phyloP scores from a whole-genome alignment of 2,113 vertebrate species.

The Gnathonemus echidnorhynchus region DNA sequence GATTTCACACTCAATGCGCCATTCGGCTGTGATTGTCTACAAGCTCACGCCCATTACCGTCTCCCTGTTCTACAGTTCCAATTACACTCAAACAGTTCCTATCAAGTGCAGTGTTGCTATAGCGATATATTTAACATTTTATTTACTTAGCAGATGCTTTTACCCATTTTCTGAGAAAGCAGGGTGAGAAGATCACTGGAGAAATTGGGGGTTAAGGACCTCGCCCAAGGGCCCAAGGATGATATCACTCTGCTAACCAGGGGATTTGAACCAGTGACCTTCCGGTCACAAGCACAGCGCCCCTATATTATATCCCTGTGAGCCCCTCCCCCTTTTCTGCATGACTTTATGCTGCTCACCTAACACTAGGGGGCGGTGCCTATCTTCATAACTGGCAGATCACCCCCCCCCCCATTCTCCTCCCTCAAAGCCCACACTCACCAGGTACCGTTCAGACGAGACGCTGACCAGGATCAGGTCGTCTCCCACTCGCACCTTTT shows the following conservation, averaged over 20 bases:
- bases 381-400: not conserved
- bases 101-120: not conserved
- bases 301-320: not conserved
- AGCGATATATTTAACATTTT: not conserved
- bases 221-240: not conserved
- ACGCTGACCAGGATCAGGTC: constrained; percentile 96
- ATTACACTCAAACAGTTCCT: not conserved
- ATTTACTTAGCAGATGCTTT: not conserved
- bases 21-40: not conserved
- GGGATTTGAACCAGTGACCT: not conserved
- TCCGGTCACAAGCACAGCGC: not conserved
- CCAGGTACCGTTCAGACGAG: constrained; percentile 92
- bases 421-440: constrained; percentile 53
- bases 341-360: not conserved
- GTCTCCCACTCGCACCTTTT: constrained; percentile 92
- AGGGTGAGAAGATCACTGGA: not conserved
- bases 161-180: not conserved
- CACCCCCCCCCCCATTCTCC: not conserved
- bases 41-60: not conserved
- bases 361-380: not conserved
- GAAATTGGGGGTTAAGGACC: not conserved
- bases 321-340: not conserved
- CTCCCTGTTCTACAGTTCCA: not conserved
- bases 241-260: not conserved
- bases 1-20: constrained; percentile 14